These are phyloP conservation scores for Dreissena polymorpha DNA, from an alignment of 1,140 invertebrate species.

Conservation along the genomic window DNA sequence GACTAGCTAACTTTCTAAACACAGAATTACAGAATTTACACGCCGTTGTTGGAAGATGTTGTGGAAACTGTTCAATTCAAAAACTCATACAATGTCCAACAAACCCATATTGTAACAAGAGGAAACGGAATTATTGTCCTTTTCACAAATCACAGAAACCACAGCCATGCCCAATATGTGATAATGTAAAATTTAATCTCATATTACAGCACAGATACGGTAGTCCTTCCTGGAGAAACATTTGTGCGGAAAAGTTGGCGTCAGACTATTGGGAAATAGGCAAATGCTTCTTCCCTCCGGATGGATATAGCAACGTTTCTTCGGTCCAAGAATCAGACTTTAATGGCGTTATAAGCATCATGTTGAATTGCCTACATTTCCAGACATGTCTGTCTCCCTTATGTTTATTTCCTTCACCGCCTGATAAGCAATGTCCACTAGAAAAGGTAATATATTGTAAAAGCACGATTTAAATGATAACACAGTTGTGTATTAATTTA, in stretches of 20 bases:
- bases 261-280: conserved; percentile 5
- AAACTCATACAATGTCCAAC: background rate
- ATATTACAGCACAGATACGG: background rate
- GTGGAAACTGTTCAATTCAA: too few relatives aligned
- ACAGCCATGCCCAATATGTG: background rate
- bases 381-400: background rate
- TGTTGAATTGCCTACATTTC: background rate
- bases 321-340: background rate
- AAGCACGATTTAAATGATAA: too few relatives aligned
- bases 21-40: too few relatives aligned
- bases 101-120: background rate
- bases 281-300: background rate
- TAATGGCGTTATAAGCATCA: background rate
- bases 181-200: background rate
- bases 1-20: too few relatives aligned
- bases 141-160: background rate
- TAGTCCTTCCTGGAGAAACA: background rate
- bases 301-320: background rate
- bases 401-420: too few relatives aligned
- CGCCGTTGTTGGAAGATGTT: too few relatives aligned
- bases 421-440: too few relatives aligned
- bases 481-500: too few relatives aligned
- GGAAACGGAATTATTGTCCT: too few relatives aligned
- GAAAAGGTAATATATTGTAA: too few relatives aligned
- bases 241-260: background rate